Evolutionary conservation across 2,113 vertebrate genomes (phyloP), one percentile per base, ranked within the genome.

Genomic region (Oncorhynchus gorbuscha): DNA sequence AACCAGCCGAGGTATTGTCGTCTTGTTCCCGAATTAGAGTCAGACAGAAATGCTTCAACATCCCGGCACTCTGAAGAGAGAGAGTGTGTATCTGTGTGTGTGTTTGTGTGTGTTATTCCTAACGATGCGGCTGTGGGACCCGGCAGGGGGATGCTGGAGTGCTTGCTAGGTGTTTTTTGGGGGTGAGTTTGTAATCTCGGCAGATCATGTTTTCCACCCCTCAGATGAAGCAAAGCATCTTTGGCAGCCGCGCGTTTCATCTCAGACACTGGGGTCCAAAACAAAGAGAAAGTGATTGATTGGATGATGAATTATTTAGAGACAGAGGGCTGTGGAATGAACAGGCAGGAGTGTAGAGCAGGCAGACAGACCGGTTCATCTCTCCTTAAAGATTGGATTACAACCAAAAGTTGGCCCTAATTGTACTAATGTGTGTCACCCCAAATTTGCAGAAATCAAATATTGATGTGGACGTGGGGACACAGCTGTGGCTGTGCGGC

Each of bases 261-360:
- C 93, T 93, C 88, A 81, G 91, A 91, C 92, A 92, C 93, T 89
- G 88, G 94, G 92, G 92, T 91, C 93, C 93, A 94, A 94, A 94
- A 94, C 93, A 94, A 92, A 94, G 93, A 94, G 91, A 93, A 93
- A 91, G 92, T 93, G 91, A 94, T 94, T 94, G 94, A 94, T 94
- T 94, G 93, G 91, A 93, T 90, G 90, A 94, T 94, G 89, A 94
- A 94, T 94, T 93, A 94, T 94, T 94, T 94, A 94, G 92, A 90
- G 89, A 86, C 83, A 80, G 89, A 92, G 90, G 87, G 91, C 89
- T 87, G 88, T 88, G 88, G 90, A 92, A 93, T 77, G 90, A 85
- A 86, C 75, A 83, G 89, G 86, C 90, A 86, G 83, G 65, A 80
- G 83, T 84, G 83, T 84, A 72, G 86, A 87, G 82, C 67, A 45